These are phyloP conservation scores for Parelbella ahira DNA, from an alignment of 2,888 invertebrate genomes.

Conservation along the genomic window DNA sequence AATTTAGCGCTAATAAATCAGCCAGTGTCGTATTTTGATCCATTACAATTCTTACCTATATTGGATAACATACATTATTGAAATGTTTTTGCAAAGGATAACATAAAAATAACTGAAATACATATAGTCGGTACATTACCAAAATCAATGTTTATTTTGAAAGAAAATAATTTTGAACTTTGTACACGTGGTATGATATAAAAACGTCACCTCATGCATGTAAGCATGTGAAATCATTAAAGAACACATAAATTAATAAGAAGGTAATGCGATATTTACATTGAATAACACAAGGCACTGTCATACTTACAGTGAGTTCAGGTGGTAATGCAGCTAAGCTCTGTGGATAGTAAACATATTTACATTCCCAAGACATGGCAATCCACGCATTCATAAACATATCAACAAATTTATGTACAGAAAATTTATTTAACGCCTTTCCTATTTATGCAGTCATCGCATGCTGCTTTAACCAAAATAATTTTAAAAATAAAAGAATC, in stretches of 20 bases:
- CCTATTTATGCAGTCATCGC: slow-evolving; percentile 15
- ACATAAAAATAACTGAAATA: too few relatives aligned
- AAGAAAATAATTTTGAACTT: slow-evolving; percentile 4
- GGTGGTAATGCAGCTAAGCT: slow-evolving; percentile 89
- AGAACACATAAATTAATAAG: neutral
- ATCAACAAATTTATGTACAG: slow-evolving; percentile 23
- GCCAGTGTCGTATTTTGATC: slow-evolving; percentile 94
- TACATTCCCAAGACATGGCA: slow-evolving; percentile 58
- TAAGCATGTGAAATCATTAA: slow-evolving; percentile 4
- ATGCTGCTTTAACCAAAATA: slow-evolving; percentile 13
- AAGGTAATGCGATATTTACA: slow-evolving; percentile 7
- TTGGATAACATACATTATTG: slow-evolving; percentile 6
- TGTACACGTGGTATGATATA: slow-evolving; percentile 6
- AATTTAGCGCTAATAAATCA: slow-evolving; percentile 93
- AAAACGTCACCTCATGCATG: slow-evolving; percentile 4
- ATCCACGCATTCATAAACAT: slow-evolving; percentile 34
- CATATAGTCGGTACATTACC: too few relatives aligned
- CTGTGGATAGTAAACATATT: slow-evolving; percentile 84
- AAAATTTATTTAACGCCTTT: slow-evolving; percentile 9
- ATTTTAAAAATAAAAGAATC: slow-evolving; percentile 8
- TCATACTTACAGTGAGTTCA: slow-evolving; percentile 88
- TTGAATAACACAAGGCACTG: slow-evolving; percentile 17
- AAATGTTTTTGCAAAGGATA: too few relatives aligned
- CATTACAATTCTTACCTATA: slow-evolving; percentile 95
- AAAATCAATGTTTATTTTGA: too few relatives aligned